Evolutionary conservation across 2,888 invertebrate species (phyloP), one percentile per base, ranked within the genome.

Genomic region (Embidobia sp.): DNA sequence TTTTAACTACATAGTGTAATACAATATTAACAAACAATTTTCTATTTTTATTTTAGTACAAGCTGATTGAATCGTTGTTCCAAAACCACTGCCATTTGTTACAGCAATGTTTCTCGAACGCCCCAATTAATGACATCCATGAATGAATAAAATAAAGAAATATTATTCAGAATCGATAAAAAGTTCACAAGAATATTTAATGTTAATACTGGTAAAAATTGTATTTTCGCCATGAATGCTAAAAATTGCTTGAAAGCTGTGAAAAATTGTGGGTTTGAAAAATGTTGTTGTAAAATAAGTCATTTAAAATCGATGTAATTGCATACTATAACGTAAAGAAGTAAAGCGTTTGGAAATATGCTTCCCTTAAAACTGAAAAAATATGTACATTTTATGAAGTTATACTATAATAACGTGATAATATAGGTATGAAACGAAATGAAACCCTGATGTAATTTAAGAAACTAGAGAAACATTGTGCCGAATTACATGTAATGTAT

Each of bases 401-500:
- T 72, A 55, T 53, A 70, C 51, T 59, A 51, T 26, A 35, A 48
- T 31, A 33, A 55, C 31, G 63, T 49, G 55, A 72, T 63, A 63
- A 49, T 51, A 55, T 48, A 51, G 44, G 33, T 61, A 49, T 29
- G 35, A n/a, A n/a, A n/a, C n/a, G 42, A 49, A 57, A 57, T 46
- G 33, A 63, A 63, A 61, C 46, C 51, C 42, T 53, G 46, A 26
- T 46, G 53, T 70, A 70, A 46, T 70, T 61, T 70, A 70, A 70
- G 70, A 31, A 70, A 61, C 22, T 61, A 72, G 55, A 57, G 61
- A 73, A 73, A 73, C 48, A 64, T 64, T 64, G 64, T 73, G 64
- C 73, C 73, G 73, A 73, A 73, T 73, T 73, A 73, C 48, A 64
- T 27, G 44, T 73, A 73, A 66, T 49, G 46, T 46, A 63, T 42